A percentile compares a stretch with the other conserved stretches of the same genome.
Evolutionary conservation across 2,888 invertebrate species (phyloP).

Genomic region (Drosophila borealis): DNA sequence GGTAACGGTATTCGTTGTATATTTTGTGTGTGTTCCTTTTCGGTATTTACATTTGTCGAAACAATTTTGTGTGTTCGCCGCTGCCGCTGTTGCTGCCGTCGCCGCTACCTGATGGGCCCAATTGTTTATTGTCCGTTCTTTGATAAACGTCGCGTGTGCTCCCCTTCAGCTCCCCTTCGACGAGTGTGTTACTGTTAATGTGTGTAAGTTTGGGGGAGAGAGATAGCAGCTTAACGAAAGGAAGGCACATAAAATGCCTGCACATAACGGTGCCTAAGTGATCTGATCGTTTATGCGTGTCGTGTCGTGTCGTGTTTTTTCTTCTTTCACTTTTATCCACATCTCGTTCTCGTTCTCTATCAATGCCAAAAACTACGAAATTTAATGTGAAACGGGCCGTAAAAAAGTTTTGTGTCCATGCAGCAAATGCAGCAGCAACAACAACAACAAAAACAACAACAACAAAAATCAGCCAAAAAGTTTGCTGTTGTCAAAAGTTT

Average conservation of each 20-base stretch:
- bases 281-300: slow-evolving; percentile 66
- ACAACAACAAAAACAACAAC: slow-evolving; percentile 19
- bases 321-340: slow-evolving; percentile 5
- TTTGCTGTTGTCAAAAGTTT: slow-evolving; percentile 61
- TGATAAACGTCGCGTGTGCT: slow-evolving; percentile 6
- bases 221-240: neutral
- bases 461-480: slow-evolving; percentile 39
- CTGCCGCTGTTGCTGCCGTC: neutral
- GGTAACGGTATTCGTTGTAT: slow-evolving; percentile 12
- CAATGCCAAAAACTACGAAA: slow-evolving; percentile 35
- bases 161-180: neutral
- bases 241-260: slow-evolving; percentile 2
- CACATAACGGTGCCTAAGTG: slow-evolving; percentile 45
- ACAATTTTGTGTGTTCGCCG: slow-evolving; percentile 2
- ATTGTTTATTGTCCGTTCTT: slow-evolving; percentile 15
- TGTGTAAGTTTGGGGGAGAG: neutral
- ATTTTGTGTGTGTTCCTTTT: neutral
- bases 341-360: slow-evolving; percentile 20
- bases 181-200: neutral
- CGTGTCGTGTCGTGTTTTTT: slow-evolving; percentile 20
- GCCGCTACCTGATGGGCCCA: neutral
- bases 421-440: slow-evolving; percentile 43
- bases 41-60: slow-evolving; percentile 20
- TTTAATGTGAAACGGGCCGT: slow-evolving; percentile 5
- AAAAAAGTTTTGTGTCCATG: slow-evolving; percentile 57